Evolutionary conservation across 2,797 vertebrate genomes (phyloP), one percentile per base, ranked within the genome.

Genomic region (Balearica regulorum): DNA sequence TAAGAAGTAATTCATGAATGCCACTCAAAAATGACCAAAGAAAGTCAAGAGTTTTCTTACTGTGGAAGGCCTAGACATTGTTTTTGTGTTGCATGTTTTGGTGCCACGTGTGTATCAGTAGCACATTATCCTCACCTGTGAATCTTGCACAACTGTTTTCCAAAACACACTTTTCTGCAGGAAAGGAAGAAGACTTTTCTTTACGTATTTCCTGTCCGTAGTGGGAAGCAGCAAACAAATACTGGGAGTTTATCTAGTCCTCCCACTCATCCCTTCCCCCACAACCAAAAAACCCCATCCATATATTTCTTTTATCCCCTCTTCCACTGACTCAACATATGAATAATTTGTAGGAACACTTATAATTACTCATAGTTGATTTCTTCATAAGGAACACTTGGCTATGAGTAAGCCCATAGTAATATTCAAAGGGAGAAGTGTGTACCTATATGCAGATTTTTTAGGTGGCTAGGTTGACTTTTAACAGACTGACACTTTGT

Each of bases 31-130:
- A 60, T 19, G 3, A 75, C 43, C 6, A 37, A 60, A 68, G 41
- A 73, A 76, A 13, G 2, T 57, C 25, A 66, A 20, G 37, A 35
- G 7, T 24, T 85, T 84, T 89, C 44, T 80, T 72, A 16, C 24
- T 0, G 1, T 70, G 53, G 22, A 93, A 83, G 22, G 44, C 29
- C 12, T 8, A 69, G 58, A 13, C 15, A 15, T 19, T 61, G 49
- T 2, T 66, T 87, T 44, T 61, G 3, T 37, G 24, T 61, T 88
- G 61, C 8, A 3, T 61, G 29, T 77, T 77, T 93, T 75, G 46
- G 18, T 84, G 66, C 21, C 14, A 10, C 0, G 0, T n/a, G 11
- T 33, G 7, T 77, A 41, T 81, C 3, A 4, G 54, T 16, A 68
- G 39, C 35, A 26, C 6, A 3, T 80, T 76, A 20, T 44, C 0